Evolutionary conservation across 2,888 invertebrate species (phyloP).

Genomic region (Drosophila rellima): DNA sequence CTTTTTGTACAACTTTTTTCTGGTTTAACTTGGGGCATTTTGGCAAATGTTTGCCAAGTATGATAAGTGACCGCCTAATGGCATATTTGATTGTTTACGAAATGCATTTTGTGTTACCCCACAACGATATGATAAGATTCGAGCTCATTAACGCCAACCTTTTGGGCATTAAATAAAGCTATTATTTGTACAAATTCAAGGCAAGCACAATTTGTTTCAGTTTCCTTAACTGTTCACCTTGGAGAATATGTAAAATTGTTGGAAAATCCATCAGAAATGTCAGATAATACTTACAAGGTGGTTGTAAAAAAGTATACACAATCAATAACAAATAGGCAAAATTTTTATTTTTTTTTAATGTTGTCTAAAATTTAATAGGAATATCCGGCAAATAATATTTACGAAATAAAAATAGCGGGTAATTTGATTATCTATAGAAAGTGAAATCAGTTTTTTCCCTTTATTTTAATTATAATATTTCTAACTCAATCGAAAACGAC

Average conservation of each 20-base stretch:
- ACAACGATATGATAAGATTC: constrained; percentile 40
- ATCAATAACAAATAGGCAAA: background rate
- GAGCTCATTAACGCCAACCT: constrained; percentile 44
- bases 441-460: background rate
- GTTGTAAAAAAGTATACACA: background rate
- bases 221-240: constrained; percentile 32
- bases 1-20: constrained; percentile 5
- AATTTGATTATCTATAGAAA: background rate
- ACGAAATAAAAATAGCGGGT: no score
- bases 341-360: background rate
- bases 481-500: background rate
- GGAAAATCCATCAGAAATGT: constrained; percentile 46
- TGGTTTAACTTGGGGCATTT: constrained; percentile 31
- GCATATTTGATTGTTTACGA: constrained; percentile 58
- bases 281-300: constrained; percentile 25
- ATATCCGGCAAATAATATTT: no score
- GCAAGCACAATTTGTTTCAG: constrained; percentile 48
- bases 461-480: background rate
- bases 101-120: constrained; percentile 50
- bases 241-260: constrained; percentile 6
- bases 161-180: constrained; percentile 25
- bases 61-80: constrained; percentile 73
- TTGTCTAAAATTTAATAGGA: no score
- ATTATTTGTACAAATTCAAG: constrained; percentile 30
- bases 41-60: constrained; percentile 62